phyloP scores from a whole-genome alignment of 2,113 vertebrate species.

The Lutjanus erythropterus region DNA sequence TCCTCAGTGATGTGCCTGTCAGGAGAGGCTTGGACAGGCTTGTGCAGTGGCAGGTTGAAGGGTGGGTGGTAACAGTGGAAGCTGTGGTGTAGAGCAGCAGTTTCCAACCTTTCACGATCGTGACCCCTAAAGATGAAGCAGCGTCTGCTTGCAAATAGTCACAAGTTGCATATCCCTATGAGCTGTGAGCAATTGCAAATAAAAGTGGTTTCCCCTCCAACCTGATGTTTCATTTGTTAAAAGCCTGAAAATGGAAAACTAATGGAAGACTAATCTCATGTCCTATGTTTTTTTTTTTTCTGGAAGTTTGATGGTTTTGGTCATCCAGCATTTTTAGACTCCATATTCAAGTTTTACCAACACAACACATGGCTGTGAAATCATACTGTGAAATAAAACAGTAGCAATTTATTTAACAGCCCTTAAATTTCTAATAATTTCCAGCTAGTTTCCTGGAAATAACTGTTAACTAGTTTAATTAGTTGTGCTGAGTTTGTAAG shows the following conservation, averaged over 20 bases:
- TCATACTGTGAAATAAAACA: not conserved
- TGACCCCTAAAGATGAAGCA: slow-evolving; percentile 26
- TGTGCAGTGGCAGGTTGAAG: slow-evolving; percentile 53
- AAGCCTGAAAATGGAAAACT: not conserved
- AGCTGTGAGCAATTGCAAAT: not conserved
- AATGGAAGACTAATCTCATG: too few species aligned
- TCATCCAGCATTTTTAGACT: too few species aligned
- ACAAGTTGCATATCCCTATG: not conserved
- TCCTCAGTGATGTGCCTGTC: slow-evolving; percentile 61
- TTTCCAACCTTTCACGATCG: slow-evolving; percentile 11
- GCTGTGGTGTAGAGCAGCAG: not conserved
- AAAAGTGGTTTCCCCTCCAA: not conserved
- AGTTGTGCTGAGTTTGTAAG: too few species aligned
- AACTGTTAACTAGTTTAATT: too few species aligned
- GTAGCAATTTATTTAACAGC: too few species aligned
- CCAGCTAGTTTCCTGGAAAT: too few species aligned
- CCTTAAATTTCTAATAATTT: too few species aligned
- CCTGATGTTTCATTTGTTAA: not conserved
- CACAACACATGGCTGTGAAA: too few species aligned
- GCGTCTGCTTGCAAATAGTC: not conserved
- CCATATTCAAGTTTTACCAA: too few species aligned
- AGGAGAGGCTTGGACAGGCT: slow-evolving; percentile 50
- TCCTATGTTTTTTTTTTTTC: too few species aligned
- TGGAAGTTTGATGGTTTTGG: too few species aligned
- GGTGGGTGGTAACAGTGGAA: slow-evolving; percentile 62